A percentile compares a stretch with the other conserved stretches of the same genome.
phyloP scores from a whole-genome alignment of 2,888 invertebrate species.

The Labia minor region DNA sequence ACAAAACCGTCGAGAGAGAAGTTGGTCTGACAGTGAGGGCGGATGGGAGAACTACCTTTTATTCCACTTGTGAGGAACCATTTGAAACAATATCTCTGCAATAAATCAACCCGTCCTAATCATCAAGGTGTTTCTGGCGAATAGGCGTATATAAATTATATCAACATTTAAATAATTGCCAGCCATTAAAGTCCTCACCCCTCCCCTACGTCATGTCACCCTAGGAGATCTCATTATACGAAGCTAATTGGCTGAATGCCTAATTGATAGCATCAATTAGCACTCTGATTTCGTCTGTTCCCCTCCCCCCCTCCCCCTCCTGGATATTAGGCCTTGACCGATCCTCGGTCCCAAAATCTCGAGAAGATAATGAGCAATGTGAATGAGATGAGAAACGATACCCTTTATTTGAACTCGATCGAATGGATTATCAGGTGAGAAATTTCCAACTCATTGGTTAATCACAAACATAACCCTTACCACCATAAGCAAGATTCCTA shows the following conservation, averaged over 20 bases:
- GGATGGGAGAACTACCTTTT: too few species aligned
- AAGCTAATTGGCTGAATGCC: slow-evolving; percentile 13
- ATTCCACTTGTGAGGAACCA: background rate
- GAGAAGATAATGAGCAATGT: too few species aligned
- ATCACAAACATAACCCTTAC: too few species aligned
- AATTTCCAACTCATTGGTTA: too few species aligned
- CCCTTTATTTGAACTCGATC: too few species aligned
- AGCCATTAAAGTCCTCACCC: background rate
- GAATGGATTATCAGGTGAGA: too few species aligned
- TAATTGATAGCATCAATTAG: slow-evolving; percentile 8
- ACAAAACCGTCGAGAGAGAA: too few species aligned
- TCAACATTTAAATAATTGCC: slow-evolving; percentile 8
- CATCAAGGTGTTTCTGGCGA: slow-evolving; percentile 5
- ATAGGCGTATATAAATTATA: slow-evolving; percentile 1
- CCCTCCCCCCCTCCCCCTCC: background rate
- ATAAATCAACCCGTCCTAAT: background rate
- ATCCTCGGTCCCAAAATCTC: background rate
- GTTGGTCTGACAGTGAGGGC: too few species aligned
- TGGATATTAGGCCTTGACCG: background rate
- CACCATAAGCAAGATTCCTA: too few species aligned
- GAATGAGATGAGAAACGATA: too few species aligned
- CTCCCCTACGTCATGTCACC: too few species aligned
- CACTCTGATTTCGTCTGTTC: background rate
- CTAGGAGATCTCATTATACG: background rate
- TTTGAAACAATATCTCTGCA: background rate